A percentile compares a stretch with the other conserved stretches of the same genome.
Conservation (phyloP, 2,797 vertebrate genomes). For the Lindbergichthys nudifrons region DNA sequence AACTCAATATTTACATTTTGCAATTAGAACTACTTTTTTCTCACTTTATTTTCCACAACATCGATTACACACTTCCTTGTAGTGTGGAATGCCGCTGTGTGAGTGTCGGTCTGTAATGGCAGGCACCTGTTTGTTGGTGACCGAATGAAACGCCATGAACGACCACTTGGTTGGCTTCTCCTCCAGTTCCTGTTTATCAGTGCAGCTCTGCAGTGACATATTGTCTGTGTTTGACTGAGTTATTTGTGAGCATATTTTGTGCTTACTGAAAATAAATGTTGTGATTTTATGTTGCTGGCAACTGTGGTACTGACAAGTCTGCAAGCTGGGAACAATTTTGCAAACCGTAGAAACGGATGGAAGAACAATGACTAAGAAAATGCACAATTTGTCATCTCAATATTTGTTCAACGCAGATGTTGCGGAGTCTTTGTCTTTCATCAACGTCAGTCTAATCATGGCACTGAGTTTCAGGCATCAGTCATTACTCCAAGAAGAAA, state of each 20-base stretch:
- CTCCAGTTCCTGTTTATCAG: slow-evolving; percentile 53
- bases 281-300: slow-evolving; percentile 47
- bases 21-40: slow-evolving; percentile 89
- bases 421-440: slow-evolving; percentile 66
- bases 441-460: slow-evolving; percentile 74
- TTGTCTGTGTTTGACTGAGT: slow-evolving; percentile 32
- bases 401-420: slow-evolving; percentile 80
- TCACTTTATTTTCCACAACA: slow-evolving; percentile 87
- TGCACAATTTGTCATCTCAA: slow-evolving; percentile 66
- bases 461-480: slow-evolving; percentile 68
- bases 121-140: slow-evolving; percentile 83
- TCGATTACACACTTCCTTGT: slow-evolving; percentile 79
- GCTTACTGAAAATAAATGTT: slow-evolving; percentile 54
- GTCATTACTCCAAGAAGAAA: slow-evolving; percentile 58
- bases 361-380: slow-evolving; percentile 47
- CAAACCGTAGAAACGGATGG: slow-evolving; percentile 30
- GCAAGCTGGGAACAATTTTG: slow-evolving; percentile 42
- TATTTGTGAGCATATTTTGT: slow-evolving; percentile 53
- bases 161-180: slow-evolving; percentile 49
- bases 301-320: slow-evolving; percentile 37
- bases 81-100: slow-evolving; percentile 63
- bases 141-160: slow-evolving; percentile 37
- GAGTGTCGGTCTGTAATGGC: slow-evolving; percentile 55
- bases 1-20: slow-evolving; percentile 92
- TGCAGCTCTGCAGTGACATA: slow-evolving; percentile 26